A percentile compares a stretch with the other conserved stretches of the same genome.
phyloP scores from a whole-genome alignment of 2,113 vertebrate genomes.

The Grallaria varia region DNA sequence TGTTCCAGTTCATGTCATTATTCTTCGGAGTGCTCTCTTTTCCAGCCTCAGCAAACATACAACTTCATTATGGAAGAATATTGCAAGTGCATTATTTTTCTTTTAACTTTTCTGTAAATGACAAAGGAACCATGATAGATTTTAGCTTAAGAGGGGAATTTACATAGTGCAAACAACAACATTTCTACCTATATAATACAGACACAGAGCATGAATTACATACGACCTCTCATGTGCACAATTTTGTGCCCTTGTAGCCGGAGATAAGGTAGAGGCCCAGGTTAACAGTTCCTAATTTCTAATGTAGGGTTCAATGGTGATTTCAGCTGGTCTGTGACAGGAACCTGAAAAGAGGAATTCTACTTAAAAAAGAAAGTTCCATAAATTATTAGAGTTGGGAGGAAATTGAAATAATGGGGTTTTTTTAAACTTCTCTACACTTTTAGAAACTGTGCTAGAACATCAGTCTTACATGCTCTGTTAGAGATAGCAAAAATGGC shows the following conservation, averaged over 20 bases:
- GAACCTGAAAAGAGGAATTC: not conserved
- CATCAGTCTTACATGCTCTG: not conserved
- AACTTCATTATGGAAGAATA: not conserved
- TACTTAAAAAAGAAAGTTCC: not conserved
- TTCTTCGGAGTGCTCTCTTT: not conserved
- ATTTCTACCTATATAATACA: not conserved
- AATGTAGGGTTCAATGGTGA: not conserved
- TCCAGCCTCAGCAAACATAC: not conserved
- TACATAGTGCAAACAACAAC: not conserved
- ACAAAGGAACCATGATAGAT: not conserved
- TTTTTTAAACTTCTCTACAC: not conserved
- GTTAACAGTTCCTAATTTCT: not conserved
- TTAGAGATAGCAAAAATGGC: not conserved
- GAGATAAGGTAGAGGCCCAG: rapidly evolving
- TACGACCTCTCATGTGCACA: not conserved
- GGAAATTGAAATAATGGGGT: not conserved
- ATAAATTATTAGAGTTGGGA: not conserved
- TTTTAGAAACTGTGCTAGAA: not conserved
- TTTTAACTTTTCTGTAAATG: not conserved
- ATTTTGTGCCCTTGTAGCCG: not conserved
- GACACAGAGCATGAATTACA: not conserved
- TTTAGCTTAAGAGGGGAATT: not conserved
- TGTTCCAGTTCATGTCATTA: not conserved
- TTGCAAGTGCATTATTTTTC: not conserved
- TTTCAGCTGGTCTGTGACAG: not conserved